These are phyloP conservation scores for Junco hyemalis DNA, from an alignment of 2,113 vertebrate species.

Conservation along the genomic window DNA sequence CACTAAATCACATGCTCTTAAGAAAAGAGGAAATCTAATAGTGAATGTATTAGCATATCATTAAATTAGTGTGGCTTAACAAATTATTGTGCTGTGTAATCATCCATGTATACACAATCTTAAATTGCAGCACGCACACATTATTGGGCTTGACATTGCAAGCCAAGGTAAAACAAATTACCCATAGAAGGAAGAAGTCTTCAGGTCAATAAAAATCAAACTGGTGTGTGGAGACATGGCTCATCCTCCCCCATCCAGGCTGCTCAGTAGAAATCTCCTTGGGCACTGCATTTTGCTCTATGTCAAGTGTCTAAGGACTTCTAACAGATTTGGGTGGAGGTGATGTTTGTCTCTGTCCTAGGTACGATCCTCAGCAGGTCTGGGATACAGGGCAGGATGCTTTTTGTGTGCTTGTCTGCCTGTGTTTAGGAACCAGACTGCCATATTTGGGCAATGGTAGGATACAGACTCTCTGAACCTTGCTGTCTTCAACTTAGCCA, in stretches of 20 bases:
- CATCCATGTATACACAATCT: constrained; percentile 3
- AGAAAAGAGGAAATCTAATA: not conserved
- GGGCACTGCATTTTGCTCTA: not conserved
- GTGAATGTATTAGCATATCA: constrained; percentile 19
- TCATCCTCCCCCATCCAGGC: not conserved
- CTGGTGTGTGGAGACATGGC: rapidly evolving
- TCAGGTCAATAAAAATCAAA: not conserved
- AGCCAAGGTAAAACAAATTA: constrained; percentile 22
- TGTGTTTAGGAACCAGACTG: not conserved
- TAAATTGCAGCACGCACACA: not conserved
- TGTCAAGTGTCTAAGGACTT: not conserved
- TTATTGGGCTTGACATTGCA: not conserved
- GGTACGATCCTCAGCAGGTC: not conserved
- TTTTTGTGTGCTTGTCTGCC: not conserved
- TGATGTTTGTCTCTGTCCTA: rapidly evolving
- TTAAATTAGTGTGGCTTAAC: constrained; percentile 48
- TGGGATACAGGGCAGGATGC: not conserved
- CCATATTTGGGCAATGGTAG: not conserved
- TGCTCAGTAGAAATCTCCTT: not conserved
- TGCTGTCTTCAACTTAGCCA: not conserved
- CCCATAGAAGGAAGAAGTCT: not conserved
- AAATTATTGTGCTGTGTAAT: not conserved
- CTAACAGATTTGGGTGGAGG: not conserved
- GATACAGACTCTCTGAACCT: not conserved
- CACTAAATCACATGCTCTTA: not conserved